Conservation (phyloP, 2,797 vertebrate species). For the Hyperoplus lanceolatus region DNA sequence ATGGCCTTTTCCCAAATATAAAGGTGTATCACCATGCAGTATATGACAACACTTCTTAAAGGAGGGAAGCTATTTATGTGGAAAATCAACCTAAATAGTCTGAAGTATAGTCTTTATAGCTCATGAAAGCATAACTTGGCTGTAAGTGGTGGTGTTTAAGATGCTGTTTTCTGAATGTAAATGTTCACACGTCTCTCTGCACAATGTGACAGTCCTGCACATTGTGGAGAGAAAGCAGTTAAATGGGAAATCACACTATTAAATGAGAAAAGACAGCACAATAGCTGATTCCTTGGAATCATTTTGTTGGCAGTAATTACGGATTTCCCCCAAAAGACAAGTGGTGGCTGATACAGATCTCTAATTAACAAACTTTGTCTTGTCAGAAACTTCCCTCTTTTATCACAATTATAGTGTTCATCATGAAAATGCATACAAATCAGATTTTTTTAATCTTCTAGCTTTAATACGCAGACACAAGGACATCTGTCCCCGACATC, state of each 20-base stretch:
- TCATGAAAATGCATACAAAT: constrained; percentile 5
- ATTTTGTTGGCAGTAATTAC: not conserved
- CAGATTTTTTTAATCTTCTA: not conserved
- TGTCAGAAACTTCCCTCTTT: not conserved
- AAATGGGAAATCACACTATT: not conserved
- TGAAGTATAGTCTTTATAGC: not conserved
- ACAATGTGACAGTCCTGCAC: not conserved
- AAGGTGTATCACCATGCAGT: constrained; percentile 2
- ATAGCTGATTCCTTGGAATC: not conserved
- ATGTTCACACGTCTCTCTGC: not conserved
- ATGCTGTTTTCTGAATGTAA: constrained; percentile 27
- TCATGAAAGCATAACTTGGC: constrained; percentile 11
- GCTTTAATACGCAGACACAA: not conserved
- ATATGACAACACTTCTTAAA: not conserved
- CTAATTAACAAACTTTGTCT: not conserved
- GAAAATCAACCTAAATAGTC: constrained; percentile 30
- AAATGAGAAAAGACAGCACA: not conserved
- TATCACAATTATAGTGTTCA: constrained; percentile 1
- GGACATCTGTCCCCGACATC: not conserved
- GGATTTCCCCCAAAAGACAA: not conserved
- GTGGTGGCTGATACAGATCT: constrained; percentile 6
- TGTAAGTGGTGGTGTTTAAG: constrained; percentile 23
- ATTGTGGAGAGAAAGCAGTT: not conserved
- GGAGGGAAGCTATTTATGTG: constrained; percentile 39
- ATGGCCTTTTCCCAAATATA: constrained; percentile 4